Base-by-base conservation (phyloP, 2,797 vertebrate species). In the Diplodus sargus region DNA sequence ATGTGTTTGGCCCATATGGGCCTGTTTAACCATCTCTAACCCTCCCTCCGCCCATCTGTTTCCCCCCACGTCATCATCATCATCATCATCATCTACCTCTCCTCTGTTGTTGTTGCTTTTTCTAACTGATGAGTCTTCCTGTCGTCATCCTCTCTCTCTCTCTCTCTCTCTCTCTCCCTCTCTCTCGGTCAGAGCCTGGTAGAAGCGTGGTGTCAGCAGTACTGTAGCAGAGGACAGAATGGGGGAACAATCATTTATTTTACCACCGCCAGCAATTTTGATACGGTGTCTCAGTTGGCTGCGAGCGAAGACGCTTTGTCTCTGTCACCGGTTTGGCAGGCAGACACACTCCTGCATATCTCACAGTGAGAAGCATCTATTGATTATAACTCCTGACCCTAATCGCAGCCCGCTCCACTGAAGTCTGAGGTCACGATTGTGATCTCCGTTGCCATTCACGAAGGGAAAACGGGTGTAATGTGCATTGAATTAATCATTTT, bases 181-280 rank as follows among this genome's bases (percentile, higher is more conserved):
- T 52, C 56, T 62, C 61, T 52, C 45, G 34, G 34, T 30, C 34
- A 0, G 12, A 3, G 45, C 6, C 62, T 22, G 64, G 15, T 25
- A 8, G 68, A 79, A 59, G 34, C 8, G 16, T n/a, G 25, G 65
- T 25, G 86, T 88, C 89, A 87, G 83, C 84, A 80, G 45, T 54
- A 59, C 70, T 22, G 20, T 2, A 20, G 52, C 42, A 20, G 71
- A 75, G 61, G 34, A 11, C 45, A 14, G 53, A 53, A 23, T 17
- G 34, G 7, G 16, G 39, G 20, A 4, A 53, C 0, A 4, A 15
- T 52, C 34, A 22, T 72, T 76, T 60, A 63, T 83, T 76, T 60
- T 12, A 59, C 82, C 58, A 39, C 20, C 62, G 34, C 28, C 68
- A 76, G 82, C 74, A 20, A 68, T 82, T 85, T 25, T 71, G 56